Percentiles rank a stretch among this genome's conserved stretches.
Evolutionary conservation across 2,888 invertebrate genomes (phyloP).

Genomic region (Ophion slaviceki): DNA sequence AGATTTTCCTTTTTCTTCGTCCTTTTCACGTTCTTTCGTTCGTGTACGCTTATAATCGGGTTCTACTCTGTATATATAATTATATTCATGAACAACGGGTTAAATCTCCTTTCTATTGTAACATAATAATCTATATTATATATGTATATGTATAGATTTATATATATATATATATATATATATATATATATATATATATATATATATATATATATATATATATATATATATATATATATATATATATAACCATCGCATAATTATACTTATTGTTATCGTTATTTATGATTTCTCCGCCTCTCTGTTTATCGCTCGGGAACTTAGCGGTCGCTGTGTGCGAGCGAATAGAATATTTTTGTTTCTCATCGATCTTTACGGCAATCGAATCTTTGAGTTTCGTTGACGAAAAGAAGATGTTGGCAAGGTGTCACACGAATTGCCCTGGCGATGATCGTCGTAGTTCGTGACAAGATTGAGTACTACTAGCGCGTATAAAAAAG

Average conservation of each 20-base stretch:
- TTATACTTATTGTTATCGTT: constrained; percentile 79
- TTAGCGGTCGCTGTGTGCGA: neutral
- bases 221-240: too few relatives aligned
- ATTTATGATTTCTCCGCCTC: constrained; percentile 78
- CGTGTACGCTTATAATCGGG: constrained; percentile 22
- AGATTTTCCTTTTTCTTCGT: neutral
- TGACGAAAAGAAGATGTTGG: constrained; percentile 8
- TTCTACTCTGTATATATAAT: constrained; percentile 56
- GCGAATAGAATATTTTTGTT: neutral
- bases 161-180: constrained; percentile 44
- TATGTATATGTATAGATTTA: constrained; percentile 56
- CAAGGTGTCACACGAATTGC: neutral
- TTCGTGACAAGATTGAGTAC: constrained; percentile 75
- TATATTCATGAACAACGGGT: constrained; percentile 59
- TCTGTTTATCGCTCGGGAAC: constrained; percentile 50
- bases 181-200: constrained; percentile 26
- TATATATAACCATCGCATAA: constrained; percentile 71
- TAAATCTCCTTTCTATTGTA: constrained; percentile 71
- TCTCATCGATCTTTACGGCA: constrained; percentile 6
- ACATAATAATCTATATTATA: constrained; percentile 80
- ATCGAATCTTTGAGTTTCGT: neutral
- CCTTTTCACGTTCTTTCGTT: neutral
- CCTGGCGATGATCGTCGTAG: neutral
- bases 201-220: too few relatives aligned
- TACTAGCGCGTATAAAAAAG: constrained; percentile 76